phyloP scores from a whole-genome alignment of 1,140 invertebrate species.

The Penaeus vannamei region DNA sequence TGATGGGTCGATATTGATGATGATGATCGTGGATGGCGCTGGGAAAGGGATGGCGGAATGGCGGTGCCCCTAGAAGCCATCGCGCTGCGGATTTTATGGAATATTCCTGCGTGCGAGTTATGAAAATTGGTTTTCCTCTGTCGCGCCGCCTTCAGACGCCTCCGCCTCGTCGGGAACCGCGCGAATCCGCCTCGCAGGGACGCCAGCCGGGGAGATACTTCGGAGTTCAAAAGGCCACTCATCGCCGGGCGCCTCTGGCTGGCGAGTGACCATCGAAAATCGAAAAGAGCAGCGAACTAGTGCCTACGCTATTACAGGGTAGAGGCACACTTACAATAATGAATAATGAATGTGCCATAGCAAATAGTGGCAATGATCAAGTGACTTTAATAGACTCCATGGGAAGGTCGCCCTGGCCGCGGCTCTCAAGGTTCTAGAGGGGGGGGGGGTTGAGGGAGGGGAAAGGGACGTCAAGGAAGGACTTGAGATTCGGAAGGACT shows the following conservation, averaged over 20 bases:
- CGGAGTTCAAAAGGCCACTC: neutral
- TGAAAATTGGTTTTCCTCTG: too few species aligned
- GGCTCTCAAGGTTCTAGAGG: constrained; percentile 10
- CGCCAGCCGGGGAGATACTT: too few species aligned
- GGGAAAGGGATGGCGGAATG: constrained; percentile 27
- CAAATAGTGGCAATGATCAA: constrained; percentile 58
- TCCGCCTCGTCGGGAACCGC: neutral
- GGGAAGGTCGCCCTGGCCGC: constrained; percentile 34
- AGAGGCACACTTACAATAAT: constrained; percentile 44
- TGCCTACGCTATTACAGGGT: constrained; percentile 45
- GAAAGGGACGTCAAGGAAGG: neutral
- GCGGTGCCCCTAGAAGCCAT: neutral
- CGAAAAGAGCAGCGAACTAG: constrained; percentile 55
- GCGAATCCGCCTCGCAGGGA: neutral
- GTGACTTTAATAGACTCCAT: constrained; percentile 59
- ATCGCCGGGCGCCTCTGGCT: neutral
- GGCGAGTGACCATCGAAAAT: constrained; percentile 3
- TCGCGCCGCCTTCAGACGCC: too few species aligned
- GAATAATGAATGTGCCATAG: constrained; percentile 59
- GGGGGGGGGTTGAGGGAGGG: neutral
- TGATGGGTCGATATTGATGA: constrained; percentile 55
- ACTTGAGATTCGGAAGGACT: too few species aligned
- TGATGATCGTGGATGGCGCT: constrained; percentile 31
- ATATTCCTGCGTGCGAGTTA: too few species aligned
- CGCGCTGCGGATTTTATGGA: neutral